phyloP scores from a whole-genome alignment of 2,797 vertebrate species.

The Parauchenoglanis ngamensis region DNA sequence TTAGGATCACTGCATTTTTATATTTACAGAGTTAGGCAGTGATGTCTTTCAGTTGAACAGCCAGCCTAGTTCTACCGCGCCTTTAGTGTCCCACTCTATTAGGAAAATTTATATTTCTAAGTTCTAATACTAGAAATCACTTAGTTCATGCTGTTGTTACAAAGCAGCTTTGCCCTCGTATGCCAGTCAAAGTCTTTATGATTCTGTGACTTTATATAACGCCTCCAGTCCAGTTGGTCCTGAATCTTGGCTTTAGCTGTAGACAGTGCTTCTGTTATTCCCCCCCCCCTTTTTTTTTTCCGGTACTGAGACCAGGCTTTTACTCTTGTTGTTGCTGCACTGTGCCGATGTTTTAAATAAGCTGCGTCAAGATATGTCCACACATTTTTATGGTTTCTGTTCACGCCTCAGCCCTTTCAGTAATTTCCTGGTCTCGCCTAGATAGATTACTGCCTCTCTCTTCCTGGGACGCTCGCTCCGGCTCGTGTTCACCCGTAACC shows the following conservation, averaged over 20 bases:
- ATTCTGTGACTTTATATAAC: no score
- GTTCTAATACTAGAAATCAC: neutral
- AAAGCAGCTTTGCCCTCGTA: neutral
- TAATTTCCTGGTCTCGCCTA: neutral
- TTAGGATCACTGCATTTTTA: neutral
- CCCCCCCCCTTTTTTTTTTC: no score
- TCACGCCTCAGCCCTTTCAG: no score
- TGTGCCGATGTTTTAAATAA: neutral
- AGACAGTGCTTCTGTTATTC: neutral
- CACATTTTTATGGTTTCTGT: neutral
- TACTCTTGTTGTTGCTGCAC: neutral
- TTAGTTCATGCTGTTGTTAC: neutral
- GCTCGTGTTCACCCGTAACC: neutral
- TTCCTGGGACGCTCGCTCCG: neutral
- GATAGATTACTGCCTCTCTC: neutral
- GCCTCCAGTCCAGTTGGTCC: neutral
- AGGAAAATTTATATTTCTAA: neutral
- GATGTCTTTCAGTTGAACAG: neutral
- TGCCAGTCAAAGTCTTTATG: neutral
- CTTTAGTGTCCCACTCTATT: neutral
- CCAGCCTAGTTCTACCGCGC: neutral
- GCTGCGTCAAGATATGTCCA: no score
- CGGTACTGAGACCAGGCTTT: neutral
- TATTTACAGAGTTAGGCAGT: neutral
- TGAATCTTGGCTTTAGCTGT: neutral